Evolutionary conservation across 2,113 vertebrate species (phyloP).

Genomic region (Vulpes lagopus): DNA sequence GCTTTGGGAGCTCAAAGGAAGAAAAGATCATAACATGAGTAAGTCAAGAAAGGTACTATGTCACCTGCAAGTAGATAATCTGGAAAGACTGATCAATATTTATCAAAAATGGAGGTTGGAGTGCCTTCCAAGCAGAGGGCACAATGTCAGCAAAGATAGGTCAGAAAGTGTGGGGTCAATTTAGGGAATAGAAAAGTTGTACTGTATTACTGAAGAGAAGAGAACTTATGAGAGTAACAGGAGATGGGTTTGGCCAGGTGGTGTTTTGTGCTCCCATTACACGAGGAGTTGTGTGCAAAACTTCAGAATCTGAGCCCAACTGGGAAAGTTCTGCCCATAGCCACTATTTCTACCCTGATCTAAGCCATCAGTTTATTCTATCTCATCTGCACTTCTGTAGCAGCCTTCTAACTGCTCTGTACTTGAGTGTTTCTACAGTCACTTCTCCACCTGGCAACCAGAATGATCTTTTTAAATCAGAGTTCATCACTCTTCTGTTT

Average conservation of each 20-base stretch:
- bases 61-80: not conserved
- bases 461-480: not conserved
- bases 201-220: not conserved
- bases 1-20: not conserved
- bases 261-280: not conserved
- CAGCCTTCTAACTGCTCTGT: not conserved
- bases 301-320: not conserved
- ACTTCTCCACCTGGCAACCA: not conserved
- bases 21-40: not conserved
- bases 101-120: slow-evolving; percentile 32
- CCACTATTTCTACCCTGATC: not conserved
- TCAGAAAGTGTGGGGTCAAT: not conserved
- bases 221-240: not conserved
- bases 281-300: not conserved
- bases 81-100: not conserved
- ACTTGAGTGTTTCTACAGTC: not conserved
- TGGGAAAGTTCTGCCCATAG: not conserved
- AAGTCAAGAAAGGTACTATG: not conserved
- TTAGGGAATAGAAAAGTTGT: not conserved
- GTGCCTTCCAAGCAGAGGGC: not conserved
- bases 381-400: not conserved
- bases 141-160: not conserved
- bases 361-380: not conserved
- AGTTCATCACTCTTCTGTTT: not conserved
- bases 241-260: not conserved